Percentiles rank a stretch among this genome's conserved stretches.
phyloP scores from a whole-genome alignment of 2,888 invertebrate genomes.

The Horisme vitalbata region DNA sequence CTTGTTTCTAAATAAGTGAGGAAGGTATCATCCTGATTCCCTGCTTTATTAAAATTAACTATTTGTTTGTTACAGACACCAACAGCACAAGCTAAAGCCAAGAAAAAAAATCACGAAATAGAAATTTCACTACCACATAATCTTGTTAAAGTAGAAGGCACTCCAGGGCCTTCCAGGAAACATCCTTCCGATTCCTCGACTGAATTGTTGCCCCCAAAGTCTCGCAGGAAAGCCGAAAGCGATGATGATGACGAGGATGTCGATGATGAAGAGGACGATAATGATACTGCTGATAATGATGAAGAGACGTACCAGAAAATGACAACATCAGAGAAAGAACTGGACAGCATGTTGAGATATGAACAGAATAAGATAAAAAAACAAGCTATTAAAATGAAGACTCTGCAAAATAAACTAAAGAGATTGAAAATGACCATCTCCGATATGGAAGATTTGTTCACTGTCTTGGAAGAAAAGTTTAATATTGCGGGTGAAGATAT shows the following conservation, averaged over 20 bases:
- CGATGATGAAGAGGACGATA: slow-evolving; percentile 1
- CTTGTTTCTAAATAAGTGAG: too few species aligned
- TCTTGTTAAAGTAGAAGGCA: slow-evolving; percentile 2
- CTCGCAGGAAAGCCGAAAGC: not conserved
- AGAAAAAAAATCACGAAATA: not conserved
- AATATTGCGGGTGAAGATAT: slow-evolving; percentile 4
- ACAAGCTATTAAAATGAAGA: slow-evolving; percentile 4
- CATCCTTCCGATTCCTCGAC: not conserved
- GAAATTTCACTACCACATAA: slow-evolving; percentile 2
- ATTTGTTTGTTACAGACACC: slow-evolving; percentile 10
- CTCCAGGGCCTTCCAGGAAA: slow-evolving; percentile 11
- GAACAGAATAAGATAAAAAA: slow-evolving; percentile 11
- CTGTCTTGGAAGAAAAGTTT: slow-evolving; percentile 2
- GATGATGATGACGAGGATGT: slow-evolving; percentile 1
- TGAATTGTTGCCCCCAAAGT: not conserved
- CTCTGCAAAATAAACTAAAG: slow-evolving; percentile 6
- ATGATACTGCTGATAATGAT: not conserved
- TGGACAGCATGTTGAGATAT: slow-evolving; percentile 11
- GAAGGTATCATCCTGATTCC: too few species aligned
- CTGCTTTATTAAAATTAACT: too few species aligned
- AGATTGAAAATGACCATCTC: slow-evolving; percentile 11
- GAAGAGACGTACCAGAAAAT: not conserved
- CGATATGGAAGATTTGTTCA: slow-evolving; percentile 9
- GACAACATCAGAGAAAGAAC: slow-evolving; percentile 2
- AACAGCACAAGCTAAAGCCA: not conserved